Evolutionary conservation across 2,888 invertebrate genomes (phyloP).

Genomic region (Beris morrisii): DNA sequence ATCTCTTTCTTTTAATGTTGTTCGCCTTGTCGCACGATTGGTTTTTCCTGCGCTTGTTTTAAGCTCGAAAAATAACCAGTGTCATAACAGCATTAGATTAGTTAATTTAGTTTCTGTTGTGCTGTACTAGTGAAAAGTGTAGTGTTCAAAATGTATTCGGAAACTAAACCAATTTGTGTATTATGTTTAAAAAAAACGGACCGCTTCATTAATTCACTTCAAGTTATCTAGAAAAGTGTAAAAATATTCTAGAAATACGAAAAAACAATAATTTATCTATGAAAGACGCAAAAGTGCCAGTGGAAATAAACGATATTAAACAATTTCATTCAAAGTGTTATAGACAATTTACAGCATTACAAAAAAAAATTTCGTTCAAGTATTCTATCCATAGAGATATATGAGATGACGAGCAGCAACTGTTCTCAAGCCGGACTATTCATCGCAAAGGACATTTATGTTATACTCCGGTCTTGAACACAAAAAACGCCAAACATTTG

Average conservation of each 20-base stretch:
- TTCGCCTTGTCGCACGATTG: too few relatives aligned
- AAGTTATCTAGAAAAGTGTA: slow-evolving; percentile 16
- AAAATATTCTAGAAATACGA: slow-evolving; percentile 20
- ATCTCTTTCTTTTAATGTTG: too few relatives aligned
- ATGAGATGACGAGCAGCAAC: too few relatives aligned
- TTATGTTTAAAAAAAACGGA: slow-evolving; percentile 2
- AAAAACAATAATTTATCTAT: slow-evolving; percentile 31
- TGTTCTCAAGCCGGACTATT: too few relatives aligned
- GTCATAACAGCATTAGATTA: too few relatives aligned
- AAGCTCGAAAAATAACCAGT: too few relatives aligned
- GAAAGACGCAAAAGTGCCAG: slow-evolving; percentile 29
- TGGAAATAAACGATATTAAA: slow-evolving; percentile 13
- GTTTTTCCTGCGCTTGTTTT: too few relatives aligned
- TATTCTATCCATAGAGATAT: not conserved
- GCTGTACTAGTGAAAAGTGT: slow-evolving; percentile 2
- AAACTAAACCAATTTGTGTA: slow-evolving; percentile 15
- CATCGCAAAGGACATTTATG: too few relatives aligned
- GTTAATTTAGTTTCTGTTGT: slow-evolving; percentile 11
- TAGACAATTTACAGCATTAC: slow-evolving; percentile 16
- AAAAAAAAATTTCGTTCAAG: slow-evolving; percentile 24
- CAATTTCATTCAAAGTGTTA: slow-evolving; percentile 33
- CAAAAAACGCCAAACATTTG: too few relatives aligned
- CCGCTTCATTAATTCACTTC: slow-evolving; percentile 14
- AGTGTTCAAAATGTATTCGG: slow-evolving; percentile 4
- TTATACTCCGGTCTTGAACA: too few relatives aligned